Percentiles rank a stretch among this genome's conserved stretches.
Conservation (phyloP, 2,113 vertebrate species). For the Xiphophorus maculatus region DNA sequence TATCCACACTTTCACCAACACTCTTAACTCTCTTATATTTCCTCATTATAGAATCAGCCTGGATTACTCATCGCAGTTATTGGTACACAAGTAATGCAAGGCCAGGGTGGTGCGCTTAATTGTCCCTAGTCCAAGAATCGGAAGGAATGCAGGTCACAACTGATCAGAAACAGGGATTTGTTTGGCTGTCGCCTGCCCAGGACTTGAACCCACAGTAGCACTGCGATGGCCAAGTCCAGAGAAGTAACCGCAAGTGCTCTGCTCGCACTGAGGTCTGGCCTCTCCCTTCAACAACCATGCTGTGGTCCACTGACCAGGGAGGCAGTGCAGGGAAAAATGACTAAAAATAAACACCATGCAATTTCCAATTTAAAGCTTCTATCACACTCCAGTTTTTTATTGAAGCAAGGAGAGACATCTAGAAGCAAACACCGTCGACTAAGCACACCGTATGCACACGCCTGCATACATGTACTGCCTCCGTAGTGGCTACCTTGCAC, state of each 20-base stretch:
- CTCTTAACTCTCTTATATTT: constrained; percentile 5
- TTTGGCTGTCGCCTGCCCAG: constrained; percentile 53
- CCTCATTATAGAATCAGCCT: constrained; percentile 41
- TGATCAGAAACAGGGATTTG: constrained; percentile 51
- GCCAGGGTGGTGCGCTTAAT: constrained; percentile 31
- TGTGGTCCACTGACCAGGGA: constrained; percentile 73
- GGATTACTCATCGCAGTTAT: constrained; percentile 35
- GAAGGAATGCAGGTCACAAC: constrained; percentile 30
- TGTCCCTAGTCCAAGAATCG: constrained; percentile 59
- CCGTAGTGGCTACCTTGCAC: not conserved
- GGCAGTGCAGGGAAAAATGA: constrained; percentile 62
- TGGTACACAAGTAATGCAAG: not conserved
- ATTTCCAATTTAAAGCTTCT: constrained; percentile 69
- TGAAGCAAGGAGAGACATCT: constrained; percentile 27
- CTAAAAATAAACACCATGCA: constrained; percentile 77
- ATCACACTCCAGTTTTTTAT: constrained; percentile 60
- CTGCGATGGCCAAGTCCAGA: constrained; percentile 66
- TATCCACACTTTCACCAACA: constrained; percentile 5
- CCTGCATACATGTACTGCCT: not conserved
- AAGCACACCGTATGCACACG: not conserved
- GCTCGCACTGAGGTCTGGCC: constrained; percentile 76
- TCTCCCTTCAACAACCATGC: constrained; percentile 75
- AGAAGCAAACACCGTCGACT: constrained; percentile 3
- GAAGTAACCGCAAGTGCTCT: constrained; percentile 61
- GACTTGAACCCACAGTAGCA: constrained; percentile 70